Base-by-base conservation (phyloP, 2,888 invertebrate species). In the Xanthia icteritia region DNA sequence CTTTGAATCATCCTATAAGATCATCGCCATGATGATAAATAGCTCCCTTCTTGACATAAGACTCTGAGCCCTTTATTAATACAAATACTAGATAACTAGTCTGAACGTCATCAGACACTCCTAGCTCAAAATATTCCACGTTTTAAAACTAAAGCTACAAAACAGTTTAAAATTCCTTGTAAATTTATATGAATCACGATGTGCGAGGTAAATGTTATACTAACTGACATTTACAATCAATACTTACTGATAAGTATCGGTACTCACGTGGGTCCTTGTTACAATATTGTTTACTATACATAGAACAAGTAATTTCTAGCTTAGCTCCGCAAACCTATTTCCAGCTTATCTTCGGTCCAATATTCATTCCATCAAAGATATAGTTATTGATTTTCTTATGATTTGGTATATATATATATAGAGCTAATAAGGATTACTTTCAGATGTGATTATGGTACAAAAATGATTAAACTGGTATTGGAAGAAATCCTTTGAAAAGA, bases 171-270 rank as follows among this genome's bases (percentile, higher is more conserved):
- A 69, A 81, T 84, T 77, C 73, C 56, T 36, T 45, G 71, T 68
- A 63, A 71, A 45, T 39, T n/a, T 48, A 66, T 68, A 72, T 83
- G 74, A 84, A 84, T 83, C 83, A 83, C 81, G 69, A 42, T 45
- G 20, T 36, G 48, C 39, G 42, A 60, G 9, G 77, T 77, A 81
- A 84, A 84, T 72, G 73, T 74, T 84, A 65, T 45, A 73, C 17
- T 69, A 84, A 73, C 83, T 77, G 82, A 84, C 83, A 81, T 83
- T 84, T 72, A 83, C 72, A 77, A 74, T 76, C 84, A 70, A 80
- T 83, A 68, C 54, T 69, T 39, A 63, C 48, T 72, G 81, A 83
- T 84, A 54, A 23, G 20, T 27, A 84, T 80, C 81, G 23, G 31
- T 15, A 48, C 36, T 54, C 58, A 80, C 61, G 76, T 76, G 84